Evolutionary conservation across 2,888 invertebrate genomes (phyloP).

Genomic region (Horisme vitalbata): DNA sequence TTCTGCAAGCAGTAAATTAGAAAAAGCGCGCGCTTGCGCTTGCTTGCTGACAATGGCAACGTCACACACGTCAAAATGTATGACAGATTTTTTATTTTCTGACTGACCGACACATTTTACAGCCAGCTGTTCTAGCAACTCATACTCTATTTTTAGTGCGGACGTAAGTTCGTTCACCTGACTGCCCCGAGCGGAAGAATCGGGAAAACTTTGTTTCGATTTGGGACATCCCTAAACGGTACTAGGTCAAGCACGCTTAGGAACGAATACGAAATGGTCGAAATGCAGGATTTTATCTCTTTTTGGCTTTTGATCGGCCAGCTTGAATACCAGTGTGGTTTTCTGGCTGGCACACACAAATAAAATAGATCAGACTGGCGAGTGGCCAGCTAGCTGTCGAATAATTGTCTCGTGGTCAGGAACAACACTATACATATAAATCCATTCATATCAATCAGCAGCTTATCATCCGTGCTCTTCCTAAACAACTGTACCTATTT

Average conservation of each 20-base stretch:
- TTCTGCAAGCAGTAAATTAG: neutral
- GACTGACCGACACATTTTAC: conserved; percentile 14
- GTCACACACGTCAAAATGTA: neutral
- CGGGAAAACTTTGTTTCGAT: conserved; percentile 30
- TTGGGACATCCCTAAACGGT: conserved; percentile 44
- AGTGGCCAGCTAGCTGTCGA: conserved; percentile 85
- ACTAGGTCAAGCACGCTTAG: conserved; percentile 80
- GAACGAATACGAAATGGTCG: conserved; percentile 21
- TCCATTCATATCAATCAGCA: conserved; percentile 67
- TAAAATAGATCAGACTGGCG: conserved; percentile 95
- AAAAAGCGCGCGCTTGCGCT: conserved; percentile 1
- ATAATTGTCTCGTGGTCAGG: conserved; percentile 61
- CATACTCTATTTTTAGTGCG: conserved; percentile 27
- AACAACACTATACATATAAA: conserved; percentile 68
- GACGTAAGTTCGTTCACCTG: conserved; percentile 50
- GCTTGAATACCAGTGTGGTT: conserved; percentile 87
- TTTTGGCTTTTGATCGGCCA: conserved; percentile 68
- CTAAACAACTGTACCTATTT: conserved; percentile 30
- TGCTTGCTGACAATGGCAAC: neutral
- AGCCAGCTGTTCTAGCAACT: conserved; percentile 7
- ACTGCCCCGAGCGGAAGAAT: too few relatives aligned
- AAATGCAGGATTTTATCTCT: conserved; percentile 34
- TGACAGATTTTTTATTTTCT: conserved; percentile 16
- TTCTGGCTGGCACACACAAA: conserved; percentile 88
- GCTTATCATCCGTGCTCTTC: conserved; percentile 35